These are phyloP conservation scores for Rutilus rutilus DNA, from an alignment of 2,113 vertebrate genomes.

Conservation along the genomic window DNA sequence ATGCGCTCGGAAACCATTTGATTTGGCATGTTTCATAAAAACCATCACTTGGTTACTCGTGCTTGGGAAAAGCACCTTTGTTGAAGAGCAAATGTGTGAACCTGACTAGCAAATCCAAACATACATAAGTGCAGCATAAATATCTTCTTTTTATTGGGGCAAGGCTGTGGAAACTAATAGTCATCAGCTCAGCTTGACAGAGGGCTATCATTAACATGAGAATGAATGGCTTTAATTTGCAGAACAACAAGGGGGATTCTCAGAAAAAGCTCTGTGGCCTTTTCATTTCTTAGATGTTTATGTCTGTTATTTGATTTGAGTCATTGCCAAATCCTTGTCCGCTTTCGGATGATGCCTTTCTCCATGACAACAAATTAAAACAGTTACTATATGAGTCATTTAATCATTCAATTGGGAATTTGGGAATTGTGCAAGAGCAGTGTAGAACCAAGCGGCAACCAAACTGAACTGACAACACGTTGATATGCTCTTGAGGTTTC, in stretches of 20 bases:
- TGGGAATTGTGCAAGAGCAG: constrained; percentile 28
- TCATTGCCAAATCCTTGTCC: constrained; percentile 24
- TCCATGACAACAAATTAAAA: constrained; percentile 41
- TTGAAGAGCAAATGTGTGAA: constrained; percentile 43
- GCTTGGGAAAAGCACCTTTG: constrained; percentile 47
- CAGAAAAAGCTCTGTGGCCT: constrained; percentile 41
- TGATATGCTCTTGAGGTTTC: neutral
- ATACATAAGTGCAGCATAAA: constrained; percentile 52
- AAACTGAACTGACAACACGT: neutral
- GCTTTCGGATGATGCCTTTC: constrained; percentile 4
- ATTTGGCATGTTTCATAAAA: constrained; percentile 47
- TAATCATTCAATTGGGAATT: constrained; percentile 15
- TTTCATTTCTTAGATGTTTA: constrained; percentile 41
- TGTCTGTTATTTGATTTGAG: constrained; percentile 44
- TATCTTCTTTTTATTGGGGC: constrained; percentile 49
- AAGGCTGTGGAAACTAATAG: constrained; percentile 56
- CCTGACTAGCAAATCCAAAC: constrained; percentile 34
- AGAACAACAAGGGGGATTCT: constrained; percentile 52
- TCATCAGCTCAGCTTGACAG: constrained; percentile 55
- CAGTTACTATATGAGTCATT: constrained; percentile 33
- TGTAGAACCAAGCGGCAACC: neutral
- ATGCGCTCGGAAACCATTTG: constrained; percentile 43
- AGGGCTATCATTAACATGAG: constrained; percentile 61
- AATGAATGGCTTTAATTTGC: constrained; percentile 62
- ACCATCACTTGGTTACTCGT: constrained; percentile 39